A percentile compares a stretch with the other conserved stretches of the same genome.
These are phyloP conservation scores for Nasalis larvatus DNA, from an alignment of 2,113 vertebrate species.

Conservation along the genomic window DNA sequence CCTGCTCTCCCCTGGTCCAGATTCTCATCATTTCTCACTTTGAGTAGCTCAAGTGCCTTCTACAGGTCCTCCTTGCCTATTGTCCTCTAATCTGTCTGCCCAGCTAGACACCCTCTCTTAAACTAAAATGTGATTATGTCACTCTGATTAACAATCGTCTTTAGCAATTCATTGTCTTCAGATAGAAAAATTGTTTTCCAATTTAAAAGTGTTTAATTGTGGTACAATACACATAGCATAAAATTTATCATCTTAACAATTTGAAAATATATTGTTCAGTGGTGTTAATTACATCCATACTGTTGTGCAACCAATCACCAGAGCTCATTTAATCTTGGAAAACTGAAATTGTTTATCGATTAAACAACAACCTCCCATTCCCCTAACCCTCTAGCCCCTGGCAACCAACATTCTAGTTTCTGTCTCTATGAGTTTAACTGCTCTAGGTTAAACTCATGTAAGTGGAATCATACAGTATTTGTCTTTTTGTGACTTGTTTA, in stretches of 20 bases:
- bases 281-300: neutral
- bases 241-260: neutral
- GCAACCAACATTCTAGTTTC: neutral
- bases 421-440: neutral
- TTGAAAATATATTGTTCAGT: neutral
- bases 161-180: neutral
- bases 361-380: neutral
- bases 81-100: neutral
- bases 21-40: neutral
- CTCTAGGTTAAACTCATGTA: neutral
- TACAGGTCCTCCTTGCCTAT: neutral
- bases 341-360: neutral
- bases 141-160: neutral
- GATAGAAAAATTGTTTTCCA: neutral
- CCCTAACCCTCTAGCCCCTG: too few relatives aligned
- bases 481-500: neutral
- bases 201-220: neutral
- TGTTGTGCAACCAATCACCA: neutral
- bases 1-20: neutral
- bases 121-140: neutral
- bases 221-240: neutral
- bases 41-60: neutral
- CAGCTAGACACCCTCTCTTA: neutral
- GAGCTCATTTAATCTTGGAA: neutral
- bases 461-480: neutral